Percentiles rank a stretch among this genome's conserved stretches.
Evolutionary conservation across 2,797 vertebrate species (phyloP).

Genomic region (Jordanella pulchra): DNA sequence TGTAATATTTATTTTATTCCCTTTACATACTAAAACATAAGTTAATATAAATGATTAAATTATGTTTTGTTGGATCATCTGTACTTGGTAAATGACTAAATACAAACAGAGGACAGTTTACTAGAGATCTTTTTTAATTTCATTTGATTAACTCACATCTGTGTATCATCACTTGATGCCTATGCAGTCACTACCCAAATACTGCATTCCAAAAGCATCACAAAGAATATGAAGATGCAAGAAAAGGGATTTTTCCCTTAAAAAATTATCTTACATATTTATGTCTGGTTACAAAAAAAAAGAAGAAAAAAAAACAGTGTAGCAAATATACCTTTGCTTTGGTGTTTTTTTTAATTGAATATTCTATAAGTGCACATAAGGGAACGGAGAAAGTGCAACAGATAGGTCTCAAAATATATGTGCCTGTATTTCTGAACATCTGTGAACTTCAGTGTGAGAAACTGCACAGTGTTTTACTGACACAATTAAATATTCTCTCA

Average conservation of each 20-base stretch:
- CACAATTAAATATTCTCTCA: too few relatives aligned
- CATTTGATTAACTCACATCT: not conserved
- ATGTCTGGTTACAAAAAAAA: not conserved
- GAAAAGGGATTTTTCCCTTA: not conserved
- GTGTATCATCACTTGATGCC: not conserved
- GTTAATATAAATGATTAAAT: not conserved
- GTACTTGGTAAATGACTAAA: not conserved
- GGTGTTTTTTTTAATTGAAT: not conserved
- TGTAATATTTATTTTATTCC: not conserved
- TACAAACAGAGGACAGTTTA: not conserved
- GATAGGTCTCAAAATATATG: too few relatives aligned
- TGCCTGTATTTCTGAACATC: too few relatives aligned
- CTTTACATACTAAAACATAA: not conserved
- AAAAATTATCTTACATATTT: not conserved
- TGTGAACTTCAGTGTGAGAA: too few relatives aligned
- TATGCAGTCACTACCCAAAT: not conserved
- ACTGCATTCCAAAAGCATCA: not conserved
- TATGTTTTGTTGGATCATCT: not conserved
- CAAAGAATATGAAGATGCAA: not conserved
- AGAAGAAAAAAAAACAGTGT: too few relatives aligned
- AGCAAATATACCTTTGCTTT: not conserved
- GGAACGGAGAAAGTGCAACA: not conserved
- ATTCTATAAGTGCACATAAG: not conserved
- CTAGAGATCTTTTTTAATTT: not conserved
- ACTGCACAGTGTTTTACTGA: too few relatives aligned